phyloP scores from a whole-genome alignment of 2,888 invertebrate genomes.

The Trachelus iudaicus region DNA sequence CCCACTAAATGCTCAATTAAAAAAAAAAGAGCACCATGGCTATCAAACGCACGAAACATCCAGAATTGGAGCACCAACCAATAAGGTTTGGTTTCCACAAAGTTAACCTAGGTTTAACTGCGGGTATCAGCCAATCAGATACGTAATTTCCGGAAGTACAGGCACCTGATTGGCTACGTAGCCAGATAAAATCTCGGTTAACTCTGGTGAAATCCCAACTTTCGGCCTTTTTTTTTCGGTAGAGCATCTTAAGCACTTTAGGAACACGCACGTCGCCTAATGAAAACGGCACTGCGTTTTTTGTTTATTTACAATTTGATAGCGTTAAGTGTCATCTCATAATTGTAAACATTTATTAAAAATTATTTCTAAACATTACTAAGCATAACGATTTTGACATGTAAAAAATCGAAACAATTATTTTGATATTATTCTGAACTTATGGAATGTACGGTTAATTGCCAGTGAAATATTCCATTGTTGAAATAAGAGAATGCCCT shows the following conservation, averaged over 20 bases:
- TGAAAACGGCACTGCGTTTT: background rate
- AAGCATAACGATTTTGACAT: background rate
- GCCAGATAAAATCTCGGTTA: no score
- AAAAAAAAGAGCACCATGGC: background rate
- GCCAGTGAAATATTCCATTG: background rate
- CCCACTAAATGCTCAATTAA: background rate
- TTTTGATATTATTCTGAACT: background rate
- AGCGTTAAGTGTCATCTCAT: background rate
- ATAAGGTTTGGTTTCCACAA: background rate
- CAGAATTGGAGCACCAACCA: background rate
- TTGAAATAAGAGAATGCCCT: constrained; percentile 67
- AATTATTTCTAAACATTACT: background rate
- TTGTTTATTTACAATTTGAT: background rate
- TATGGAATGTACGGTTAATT: background rate
- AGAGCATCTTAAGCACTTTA: background rate
- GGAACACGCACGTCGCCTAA: background rate
- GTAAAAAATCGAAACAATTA: background rate
- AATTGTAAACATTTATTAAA: background rate
- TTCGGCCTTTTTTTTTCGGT: background rate
- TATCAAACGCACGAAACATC: background rate
- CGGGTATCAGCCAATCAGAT: no score
- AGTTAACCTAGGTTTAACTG: no score
- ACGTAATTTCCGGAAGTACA: no score
- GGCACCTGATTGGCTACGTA: no score
- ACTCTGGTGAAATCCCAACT: no score